These are phyloP conservation scores for Florisuga fusca DNA, from an alignment of 2,797 vertebrate species.

Conservation along the genomic window DNA sequence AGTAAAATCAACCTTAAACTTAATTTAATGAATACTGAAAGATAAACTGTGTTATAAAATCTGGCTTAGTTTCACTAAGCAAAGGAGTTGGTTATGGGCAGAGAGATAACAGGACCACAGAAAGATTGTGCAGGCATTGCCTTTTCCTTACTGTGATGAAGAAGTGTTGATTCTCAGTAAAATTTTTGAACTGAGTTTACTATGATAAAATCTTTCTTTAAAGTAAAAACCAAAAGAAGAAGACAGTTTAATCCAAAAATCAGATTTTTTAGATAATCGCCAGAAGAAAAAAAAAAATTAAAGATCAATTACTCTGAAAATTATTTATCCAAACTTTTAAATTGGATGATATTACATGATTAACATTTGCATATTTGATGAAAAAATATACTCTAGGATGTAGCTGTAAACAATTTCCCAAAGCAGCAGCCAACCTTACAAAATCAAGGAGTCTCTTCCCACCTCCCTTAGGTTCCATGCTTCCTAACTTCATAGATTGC, in stretches of 20 bases:
- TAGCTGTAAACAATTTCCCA: not conserved
- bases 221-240: too few relatives aligned
- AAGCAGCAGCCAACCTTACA: not conserved
- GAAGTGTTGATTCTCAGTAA: not conserved
- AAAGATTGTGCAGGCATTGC: not conserved
- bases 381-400: not conserved
- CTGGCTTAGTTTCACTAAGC: not conserved
- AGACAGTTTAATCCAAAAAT: not conserved
- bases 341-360: not conserved
- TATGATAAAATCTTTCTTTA: not conserved
- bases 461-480: not conserved
- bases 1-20: not conserved
- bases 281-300: not conserved
- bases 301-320: not conserved
- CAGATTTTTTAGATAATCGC: fast-evolving
- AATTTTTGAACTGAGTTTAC: not conserved
- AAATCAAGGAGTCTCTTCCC: not conserved
- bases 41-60: not conserved
- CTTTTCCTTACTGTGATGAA: not conserved
- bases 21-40: not conserved
- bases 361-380: not conserved
- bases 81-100: not conserved
- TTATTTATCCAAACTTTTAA: not conserved
- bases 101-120: not conserved
- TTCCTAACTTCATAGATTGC: not conserved